Evolutionary conservation across 1,140 invertebrate genomes (phyloP), one percentile per base, ranked within the genome.

Genomic region (Neoseiulus cucumeris): DNA sequence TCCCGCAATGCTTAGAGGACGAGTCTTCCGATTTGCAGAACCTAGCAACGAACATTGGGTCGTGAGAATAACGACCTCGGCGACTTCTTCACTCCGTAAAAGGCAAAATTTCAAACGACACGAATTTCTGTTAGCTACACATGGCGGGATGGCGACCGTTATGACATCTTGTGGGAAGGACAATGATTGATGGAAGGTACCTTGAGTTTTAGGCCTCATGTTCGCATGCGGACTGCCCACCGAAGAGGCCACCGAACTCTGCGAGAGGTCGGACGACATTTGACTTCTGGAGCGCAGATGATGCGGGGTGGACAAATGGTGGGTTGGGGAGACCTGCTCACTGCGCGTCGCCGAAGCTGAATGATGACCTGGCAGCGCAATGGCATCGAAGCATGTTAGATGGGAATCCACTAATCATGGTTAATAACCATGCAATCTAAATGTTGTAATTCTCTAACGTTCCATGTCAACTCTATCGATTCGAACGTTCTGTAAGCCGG

Each of bases 251-350:
- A 59, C 51, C 1, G 51, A 59, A 33, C 51, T 59, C 51, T 59
- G 51, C 51, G 51, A 59, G 51, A 59, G 51, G 51, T 59, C 51
- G 17, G 51, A 59, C 22, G 51, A 59, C 51, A 59, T 59, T 33
- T 59, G 51, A 59, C 51, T 59, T 59, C 51, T 59, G 14, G 51
- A 59, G 25, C 51, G 51, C 51, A 59, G 51, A 59, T 59, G 51
- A 59, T 59, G 51, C 9, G 51, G 51, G 51, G 51, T 33, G 14
- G 51, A 25, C 51, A 59, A 33, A 25, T 59, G 51, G 33, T 59
- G 51, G 51, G 51, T 59, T 6, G 51, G 51, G 22, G 51, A 59
- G 25, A 59, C 51, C 51, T 59, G 51, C 51, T 59, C 51, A 33
- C 51, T 59, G 51, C 51, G 51, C 4, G 51, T 29, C 33, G 51